Evolutionary conservation across 2,797 vertebrate genomes (phyloP), one percentile per base, ranked within the genome.

Genomic region (Coracias cyanogaster): DNA sequence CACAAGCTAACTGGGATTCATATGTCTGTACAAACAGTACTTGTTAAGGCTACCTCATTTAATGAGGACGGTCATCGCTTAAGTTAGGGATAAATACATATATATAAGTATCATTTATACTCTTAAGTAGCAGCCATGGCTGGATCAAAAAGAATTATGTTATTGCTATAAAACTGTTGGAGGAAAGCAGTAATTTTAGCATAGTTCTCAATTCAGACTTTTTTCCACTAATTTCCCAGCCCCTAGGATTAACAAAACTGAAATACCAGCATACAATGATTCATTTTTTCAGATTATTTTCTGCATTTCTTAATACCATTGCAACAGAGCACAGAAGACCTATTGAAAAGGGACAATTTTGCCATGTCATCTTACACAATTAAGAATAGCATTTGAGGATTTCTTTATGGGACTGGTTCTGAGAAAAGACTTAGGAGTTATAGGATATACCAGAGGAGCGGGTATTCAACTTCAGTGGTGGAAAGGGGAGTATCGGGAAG

Each of bases 51-150:
- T 28, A 46, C 37, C 29, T 60, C 45, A 84, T 49, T 43, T 61
- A 82, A 26, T 12, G 14, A 67, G 67, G n/a, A 76, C 6, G 33
- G 29, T 48, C 41, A 73, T 26, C 0, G 0, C 12, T 20, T 16
- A 83, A 78, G 76, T 41, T 28, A 41, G 29, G n/a, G 8, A 70
- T 48, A 86, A 89, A 92, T 4, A 10, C 26, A n/a, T 28, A 62
- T 2, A 45, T 25, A 69, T 7, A 26, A 74, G 24, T 65, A 71
- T 15, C 29, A 60, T 28, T 54, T 43, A 79, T 14, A 60, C 3
- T 21, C 25, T 78, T 82, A 85, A 90, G 60, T 69, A 52, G 21
- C 14, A 78, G 33, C 8, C 2, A 0, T 33, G 26, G 89, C 6
- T 41, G 46, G 26, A 81, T 65, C 28, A 78, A 73, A 87, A 73